Percentiles rank a stretch among this genome's conserved stretches.
Conservation (phyloP, 2,888 invertebrate species). For the Therioaphis trifolii region DNA sequence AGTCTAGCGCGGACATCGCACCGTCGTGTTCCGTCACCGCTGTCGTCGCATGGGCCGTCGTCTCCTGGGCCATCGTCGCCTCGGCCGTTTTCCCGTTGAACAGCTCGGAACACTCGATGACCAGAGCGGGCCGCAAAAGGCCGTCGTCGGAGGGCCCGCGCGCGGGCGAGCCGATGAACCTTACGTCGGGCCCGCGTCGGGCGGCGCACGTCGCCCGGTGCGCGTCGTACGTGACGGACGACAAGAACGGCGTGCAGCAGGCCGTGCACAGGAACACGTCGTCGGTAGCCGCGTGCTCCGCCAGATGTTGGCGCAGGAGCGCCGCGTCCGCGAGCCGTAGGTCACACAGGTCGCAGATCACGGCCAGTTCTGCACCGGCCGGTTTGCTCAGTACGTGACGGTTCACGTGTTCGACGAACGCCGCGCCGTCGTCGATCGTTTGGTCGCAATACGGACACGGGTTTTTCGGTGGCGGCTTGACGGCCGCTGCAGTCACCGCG, state of each 20-base stretch:
- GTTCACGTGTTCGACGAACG: not conserved
- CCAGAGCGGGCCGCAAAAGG: not conserved
- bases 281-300: not conserved
- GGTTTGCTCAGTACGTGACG: too few relatives aligned
- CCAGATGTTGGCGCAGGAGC: not conserved
- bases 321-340: not conserved
- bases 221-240: not conserved
- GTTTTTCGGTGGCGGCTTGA: not conserved
- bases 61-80: too few relatives aligned
- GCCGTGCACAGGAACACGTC: not conserved
- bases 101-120: slow-evolving; percentile 37
- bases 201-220: not conserved
- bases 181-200: not conserved
- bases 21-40: too few relatives aligned
- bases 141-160: not conserved
- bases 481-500: not conserved
- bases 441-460: not conserved
- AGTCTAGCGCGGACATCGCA: not conserved
- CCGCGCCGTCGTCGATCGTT: not conserved
- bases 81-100: not conserved
- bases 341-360: slow-evolving; percentile 37
- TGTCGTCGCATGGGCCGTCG: not conserved
- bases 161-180: not conserved
- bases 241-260: slow-evolving; percentile 35
- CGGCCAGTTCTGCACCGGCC: not conserved